Percentiles rank a stretch among this genome's conserved stretches.
phyloP scores from a whole-genome alignment of 2,888 invertebrate species.

The Latrodectus hesperus region DNA sequence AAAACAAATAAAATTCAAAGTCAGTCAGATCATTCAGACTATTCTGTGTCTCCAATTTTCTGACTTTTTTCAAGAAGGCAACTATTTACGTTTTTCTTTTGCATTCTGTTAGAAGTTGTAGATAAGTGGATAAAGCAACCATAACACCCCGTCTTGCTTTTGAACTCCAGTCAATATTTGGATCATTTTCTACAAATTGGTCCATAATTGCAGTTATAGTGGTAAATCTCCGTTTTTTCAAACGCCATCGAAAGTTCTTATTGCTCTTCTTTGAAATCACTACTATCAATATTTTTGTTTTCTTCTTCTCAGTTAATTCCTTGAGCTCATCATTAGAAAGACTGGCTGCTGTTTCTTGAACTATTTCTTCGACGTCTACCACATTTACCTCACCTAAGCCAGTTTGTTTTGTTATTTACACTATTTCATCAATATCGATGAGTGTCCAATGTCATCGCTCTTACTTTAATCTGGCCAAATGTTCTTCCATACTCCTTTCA shows the following conservation, averaged over 20 bases:
- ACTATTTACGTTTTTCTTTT: no score
- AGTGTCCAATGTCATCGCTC: neutral
- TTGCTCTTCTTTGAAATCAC: neutral
- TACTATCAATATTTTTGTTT: no score
- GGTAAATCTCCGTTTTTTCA: constrained; percentile 8
- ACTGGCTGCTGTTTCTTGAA: no score
- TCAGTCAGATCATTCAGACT: no score
- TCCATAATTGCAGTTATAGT: constrained; percentile 3
- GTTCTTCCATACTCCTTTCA: neutral
- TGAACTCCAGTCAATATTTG: constrained; percentile 3
- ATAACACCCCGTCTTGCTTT: neutral
- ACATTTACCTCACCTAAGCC: neutral
- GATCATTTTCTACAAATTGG: neutral
- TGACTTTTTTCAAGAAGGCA: no score
- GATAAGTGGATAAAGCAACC: no score
- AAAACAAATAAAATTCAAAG: no score
- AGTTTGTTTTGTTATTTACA: no score
- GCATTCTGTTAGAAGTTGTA: no score
- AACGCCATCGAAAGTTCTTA: neutral
- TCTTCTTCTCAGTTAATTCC: no score
- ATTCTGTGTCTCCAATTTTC: no score
- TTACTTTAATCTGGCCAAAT: neutral
- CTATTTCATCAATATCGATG: neutral
- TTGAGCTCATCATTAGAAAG: no score
- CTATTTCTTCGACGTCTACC: neutral